Percentiles rank a stretch among this genome's conserved stretches.
These are phyloP conservation scores for Capromys pilorides DNA, from an alignment of 2,797 vertebrate species.

Conservation along the genomic window DNA sequence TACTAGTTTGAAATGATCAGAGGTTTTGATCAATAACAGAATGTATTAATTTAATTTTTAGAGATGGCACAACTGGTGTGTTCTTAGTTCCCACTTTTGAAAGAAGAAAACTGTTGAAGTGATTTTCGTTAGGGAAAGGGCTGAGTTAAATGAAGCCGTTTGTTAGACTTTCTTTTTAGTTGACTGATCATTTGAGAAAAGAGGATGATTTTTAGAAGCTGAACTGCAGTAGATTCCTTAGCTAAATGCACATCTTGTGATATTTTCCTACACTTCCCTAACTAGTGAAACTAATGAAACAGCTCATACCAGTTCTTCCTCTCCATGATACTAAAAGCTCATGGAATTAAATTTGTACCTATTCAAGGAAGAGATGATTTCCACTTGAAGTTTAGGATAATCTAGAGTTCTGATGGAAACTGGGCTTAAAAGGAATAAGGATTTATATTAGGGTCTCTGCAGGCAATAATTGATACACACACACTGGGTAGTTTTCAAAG, in stretches of 20 bases:
- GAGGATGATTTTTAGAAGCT: not conserved
- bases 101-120: conserved; percentile 28
- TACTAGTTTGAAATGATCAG: conserved; percentile 49
- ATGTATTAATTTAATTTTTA: conserved; percentile 52
- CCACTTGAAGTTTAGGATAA: conserved; percentile 28
- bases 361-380: conserved; percentile 35
- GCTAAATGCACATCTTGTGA: not conserved
- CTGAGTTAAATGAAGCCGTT: conserved; percentile 50
- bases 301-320: not conserved
- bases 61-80: not conserved
- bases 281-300: not conserved
- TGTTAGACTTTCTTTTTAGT: conserved; percentile 41
- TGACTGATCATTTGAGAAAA: conserved; percentile 35
- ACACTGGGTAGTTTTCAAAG: conserved; percentile 51
- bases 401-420: conserved; percentile 26
- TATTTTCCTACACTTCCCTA: not conserved
- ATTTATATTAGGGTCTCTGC: not conserved
- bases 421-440: not conserved
- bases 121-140: not conserved
- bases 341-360: not conserved
- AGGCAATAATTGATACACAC: conserved; percentile 22
- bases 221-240: not conserved
- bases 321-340: not conserved
- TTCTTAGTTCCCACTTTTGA: not conserved
- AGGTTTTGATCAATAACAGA: conserved; percentile 56